Percentiles rank a stretch among this genome's conserved stretches.
These are phyloP conservation scores for Rousettus madagascariensis DNA, from an alignment of 2,797 vertebrate genomes.

Conservation along the genomic window DNA sequence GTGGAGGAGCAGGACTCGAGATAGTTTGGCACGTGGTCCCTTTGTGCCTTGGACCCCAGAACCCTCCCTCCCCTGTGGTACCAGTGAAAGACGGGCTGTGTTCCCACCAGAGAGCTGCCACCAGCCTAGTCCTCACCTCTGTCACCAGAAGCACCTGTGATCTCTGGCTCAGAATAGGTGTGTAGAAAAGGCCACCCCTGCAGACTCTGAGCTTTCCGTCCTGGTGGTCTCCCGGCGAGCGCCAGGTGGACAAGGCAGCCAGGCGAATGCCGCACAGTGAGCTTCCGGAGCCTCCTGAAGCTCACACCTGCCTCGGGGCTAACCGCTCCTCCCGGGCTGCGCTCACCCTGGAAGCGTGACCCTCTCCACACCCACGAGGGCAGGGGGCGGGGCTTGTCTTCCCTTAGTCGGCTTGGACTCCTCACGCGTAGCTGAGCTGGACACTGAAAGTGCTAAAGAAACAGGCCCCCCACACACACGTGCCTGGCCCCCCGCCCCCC, in stretches of 20 bases:
- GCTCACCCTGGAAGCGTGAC: not conserved
- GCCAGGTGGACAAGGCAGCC: not conserved
- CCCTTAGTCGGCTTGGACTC: not conserved
- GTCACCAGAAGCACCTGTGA: not conserved
- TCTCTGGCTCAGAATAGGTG: not conserved
- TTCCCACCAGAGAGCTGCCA: not conserved
- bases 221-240: not conserved
- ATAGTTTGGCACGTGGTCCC: not conserved
- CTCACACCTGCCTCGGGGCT: not conserved
- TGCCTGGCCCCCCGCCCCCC: fast-evolving
- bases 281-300: not conserved
- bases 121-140: not conserved
- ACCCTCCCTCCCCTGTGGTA: not conserved
- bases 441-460: not conserved
- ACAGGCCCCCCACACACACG: fast-evolving
- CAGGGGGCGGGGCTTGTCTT: fast-evolving
- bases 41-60: not conserved
- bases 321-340: not conserved
- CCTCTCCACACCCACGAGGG: not conserved
- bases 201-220: not conserved
- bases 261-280: not conserved
- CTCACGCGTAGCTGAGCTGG: not conserved
- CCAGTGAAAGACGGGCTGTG: not conserved
- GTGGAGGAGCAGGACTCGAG: not conserved
- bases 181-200: not conserved